phyloP scores from a whole-genome alignment of 2,797 vertebrate species.

The Eospalax fontanierii region DNA sequence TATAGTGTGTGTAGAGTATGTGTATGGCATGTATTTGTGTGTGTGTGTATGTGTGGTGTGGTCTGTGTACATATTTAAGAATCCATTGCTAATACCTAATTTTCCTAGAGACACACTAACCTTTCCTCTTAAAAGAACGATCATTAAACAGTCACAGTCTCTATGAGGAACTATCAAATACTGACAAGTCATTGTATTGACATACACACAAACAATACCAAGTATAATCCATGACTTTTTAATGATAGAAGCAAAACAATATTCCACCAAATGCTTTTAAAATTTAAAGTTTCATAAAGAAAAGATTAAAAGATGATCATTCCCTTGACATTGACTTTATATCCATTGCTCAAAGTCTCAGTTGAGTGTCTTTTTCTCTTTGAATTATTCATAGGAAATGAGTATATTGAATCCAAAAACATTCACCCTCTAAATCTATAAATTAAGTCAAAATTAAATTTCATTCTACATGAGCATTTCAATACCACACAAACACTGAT shows the following conservation, averaged over 20 bases:
- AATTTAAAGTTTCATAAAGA: constrained; percentile 69
- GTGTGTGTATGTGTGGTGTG: background rate
- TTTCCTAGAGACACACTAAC: background rate
- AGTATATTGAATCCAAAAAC: constrained; percentile 53
- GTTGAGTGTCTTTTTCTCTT: constrained; percentile 26
- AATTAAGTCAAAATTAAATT: constrained; percentile 55
- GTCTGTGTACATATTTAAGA: accelerated
- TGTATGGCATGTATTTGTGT: background rate
- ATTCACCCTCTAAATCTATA: constrained; percentile 27
- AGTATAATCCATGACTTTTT: background rate
- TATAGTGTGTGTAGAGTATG: background rate
- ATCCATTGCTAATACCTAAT: background rate
- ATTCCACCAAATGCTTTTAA: constrained; percentile 36
- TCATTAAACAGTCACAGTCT: background rate
- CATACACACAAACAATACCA: background rate
- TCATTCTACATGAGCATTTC: background rate
- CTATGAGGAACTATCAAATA: background rate
- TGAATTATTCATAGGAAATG: constrained; percentile 59
- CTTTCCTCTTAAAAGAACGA: constrained; percentile 55
- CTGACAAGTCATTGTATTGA: background rate
- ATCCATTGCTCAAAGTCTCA: constrained; percentile 53
- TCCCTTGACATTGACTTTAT: constrained; percentile 21
- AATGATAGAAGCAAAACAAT: constrained; percentile 21
- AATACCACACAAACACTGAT: background rate
- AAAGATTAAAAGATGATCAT: constrained; percentile 53